Evolutionary conservation across 2,113 vertebrate genomes (phyloP), one percentile per base, ranked within the genome.

Genomic region (Trachemys scripta): DNA sequence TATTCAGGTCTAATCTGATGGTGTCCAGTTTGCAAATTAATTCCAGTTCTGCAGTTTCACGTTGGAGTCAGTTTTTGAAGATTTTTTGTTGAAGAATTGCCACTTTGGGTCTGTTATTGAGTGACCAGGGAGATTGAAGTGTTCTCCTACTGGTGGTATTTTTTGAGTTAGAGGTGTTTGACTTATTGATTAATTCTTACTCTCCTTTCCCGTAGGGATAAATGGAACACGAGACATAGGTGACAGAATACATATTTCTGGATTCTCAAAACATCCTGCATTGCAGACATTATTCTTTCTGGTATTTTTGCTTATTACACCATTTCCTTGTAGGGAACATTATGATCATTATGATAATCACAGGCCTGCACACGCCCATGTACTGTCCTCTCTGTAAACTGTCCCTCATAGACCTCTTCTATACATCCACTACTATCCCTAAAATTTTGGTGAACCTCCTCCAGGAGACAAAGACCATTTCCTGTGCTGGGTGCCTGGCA

Each of bases 331-430:
- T 57, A 25, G 78, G 91, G 65, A 96, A 91, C 31, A 11, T 31
- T 35, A 90, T 89, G 35, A 96, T 92, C n/a, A 78, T 85, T 85
- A 84, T 62, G 3, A 53, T 94, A n/a, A 89, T 95, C 12, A 78
- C 5, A 17, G 78, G 27, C 20, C 85, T 97, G 38, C 94, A 97
- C 38, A 96, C 10, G 1, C 90, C 92, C 6, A 94, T 92, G 90
- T 94, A 93, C 35, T 94, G 94, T 57, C 96, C 97, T 79, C 90
- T 94, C 20, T 94, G 95, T 47, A n/a, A 95, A 54, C 65, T 96
- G 45, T 96, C 95, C 4, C 96, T 81, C 47, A 95, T 87, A 24
- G 95, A 97, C 87, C 94, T 92, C 11, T 97, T 93, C 56, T 94
- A 90, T 29, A 90, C 92, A 7, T 89, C 93, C 13, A 81, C 90